Conservation (phyloP, 2,888 invertebrate genomes). For the Caenorhabditis uteleia region DNA sequence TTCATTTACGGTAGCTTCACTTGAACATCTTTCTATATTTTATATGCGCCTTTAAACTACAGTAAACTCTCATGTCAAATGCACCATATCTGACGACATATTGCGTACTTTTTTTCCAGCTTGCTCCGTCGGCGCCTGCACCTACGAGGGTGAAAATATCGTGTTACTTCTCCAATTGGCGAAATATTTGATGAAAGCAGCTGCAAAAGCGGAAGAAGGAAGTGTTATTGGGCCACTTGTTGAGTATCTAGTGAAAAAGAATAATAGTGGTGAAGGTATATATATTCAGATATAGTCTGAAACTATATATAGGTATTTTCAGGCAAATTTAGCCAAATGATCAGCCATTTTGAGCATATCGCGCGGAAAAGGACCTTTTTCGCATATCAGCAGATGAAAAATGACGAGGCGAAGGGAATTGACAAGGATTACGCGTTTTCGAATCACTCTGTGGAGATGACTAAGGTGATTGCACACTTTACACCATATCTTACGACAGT, state of each 20-base stretch:
- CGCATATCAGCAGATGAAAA: constrained; percentile 35
- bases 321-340: constrained; percentile 29
- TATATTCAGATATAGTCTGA: background rate
- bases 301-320: too few species aligned
- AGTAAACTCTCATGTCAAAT: too few species aligned
- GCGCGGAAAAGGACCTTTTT: constrained; percentile 29
- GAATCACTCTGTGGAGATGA: constrained; percentile 47
- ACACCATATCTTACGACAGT: too few species aligned
- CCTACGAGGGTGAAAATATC: constrained; percentile 96
- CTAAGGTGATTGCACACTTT: too few species aligned
- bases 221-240: constrained; percentile 16
- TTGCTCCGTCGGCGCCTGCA: constrained; percentile 78
- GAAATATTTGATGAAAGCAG: constrained; percentile 75
- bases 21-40: too few species aligned
- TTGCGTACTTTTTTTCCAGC: constrained; percentile 34
- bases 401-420: constrained; percentile 29
- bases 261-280: too few species aligned
- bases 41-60: too few species aligned
- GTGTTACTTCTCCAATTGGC: constrained; percentile 89
- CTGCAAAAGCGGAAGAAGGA: constrained; percentile 19
- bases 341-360: constrained; percentile 41
- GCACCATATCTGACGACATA: too few species aligned
- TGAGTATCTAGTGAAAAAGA: constrained; percentile 16
- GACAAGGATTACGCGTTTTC: constrained; percentile 51
- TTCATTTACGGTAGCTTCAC: too few species aligned